Base-by-base conservation (phyloP, 2,888 invertebrate genomes). In the Leptinotarsa rubiginosa region DNA sequence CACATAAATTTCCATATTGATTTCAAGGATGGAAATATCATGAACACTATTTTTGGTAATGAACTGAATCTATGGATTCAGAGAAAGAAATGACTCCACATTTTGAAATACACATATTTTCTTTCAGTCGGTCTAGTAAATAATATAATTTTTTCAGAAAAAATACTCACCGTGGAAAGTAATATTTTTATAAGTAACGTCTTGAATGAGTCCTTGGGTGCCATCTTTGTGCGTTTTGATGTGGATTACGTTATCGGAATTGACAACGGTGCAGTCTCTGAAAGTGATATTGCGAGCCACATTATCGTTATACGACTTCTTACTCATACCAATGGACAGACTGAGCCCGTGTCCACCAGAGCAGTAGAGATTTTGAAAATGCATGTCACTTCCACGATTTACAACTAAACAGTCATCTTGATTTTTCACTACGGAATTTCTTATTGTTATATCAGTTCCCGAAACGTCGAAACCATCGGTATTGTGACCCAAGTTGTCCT, bases 341-440 rank as follows among this genome's bases (percentile, higher is more conserved):
- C 76, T 77, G 0, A 80, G 69, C 20, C 77, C 80, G 52, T 79
- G 80, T 16, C 80, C 78, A 47, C 80, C 78, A 56, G 59, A 71
- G 52, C 80, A 80, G 18, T 70, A 71, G 47, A 80, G 59, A 41
- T 72, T 72, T 13, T 41, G 16, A 65, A 80, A 74, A 15, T 72
- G 18, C 15, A 70, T 64, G 64, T 77, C 62, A 41, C 56, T 75
- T 12, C 78, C 78, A 47, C 74, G 75, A 50, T 80, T 80, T 1
- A 80, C 71, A 41, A 75, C 77, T 12, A 78, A 75, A 56, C 80
- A 80, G 54, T 80, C 78, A 65, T 80, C 80, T 75, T 80, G 80
- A 52, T 80, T 80, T 25, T 74, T 72, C 20, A 80, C 72, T 10
- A 66, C 49, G 13, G 70, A 22, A 56, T 75, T 71, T 56, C 52